Evolutionary conservation across 2,888 invertebrate species (phyloP), one percentile per base, ranked within the genome.

Genomic region (Molanna angustata): DNA sequence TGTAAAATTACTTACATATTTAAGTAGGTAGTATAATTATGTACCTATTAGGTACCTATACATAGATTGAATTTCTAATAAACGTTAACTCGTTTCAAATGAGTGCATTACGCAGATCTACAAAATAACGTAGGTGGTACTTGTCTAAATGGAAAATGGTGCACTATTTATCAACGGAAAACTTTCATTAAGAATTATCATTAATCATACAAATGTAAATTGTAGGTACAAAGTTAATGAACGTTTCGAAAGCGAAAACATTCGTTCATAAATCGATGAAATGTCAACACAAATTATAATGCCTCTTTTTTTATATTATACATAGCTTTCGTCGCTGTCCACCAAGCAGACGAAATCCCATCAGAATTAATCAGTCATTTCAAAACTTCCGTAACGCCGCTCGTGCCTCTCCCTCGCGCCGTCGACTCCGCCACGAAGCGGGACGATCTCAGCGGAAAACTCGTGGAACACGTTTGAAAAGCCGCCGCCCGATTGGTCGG

Each of bases 221-320:
- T 39, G 14, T 17, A 27, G 27, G n/a, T 9, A 52, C 37, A 46
- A 27, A 37, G 37, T 41, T 52, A 48, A 52, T 37, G 37, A 48
- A 17, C 18, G 4, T 14, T 21, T 22, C 20, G 17, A 16, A 21
- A 14, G 37, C 37, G 43, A 22, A 32, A 21, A 21, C 35, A 16
- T 35, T 44, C 11, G 44, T 43, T 45, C 49, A 49, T 54, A 49
- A 54, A 54, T 54, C 49, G 49, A 54, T 54, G 40, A 13, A 39
- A 20, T 45, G 54, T 54, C 54, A 49, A 49, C 49, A 45, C 45
- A 54, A 18, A 53, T 49, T 48, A 48, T 19, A 22, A n/a, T n/a
- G n/a, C 33, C 6, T 54, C 49, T 48, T 45, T 37, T 19, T 14
- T 32, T 17, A 14, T 33, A 46, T 35, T 37, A 27, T 9, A 31